Base-by-base conservation (phyloP, 2,888 invertebrate genomes). In the Pollenia labialis region DNA sequence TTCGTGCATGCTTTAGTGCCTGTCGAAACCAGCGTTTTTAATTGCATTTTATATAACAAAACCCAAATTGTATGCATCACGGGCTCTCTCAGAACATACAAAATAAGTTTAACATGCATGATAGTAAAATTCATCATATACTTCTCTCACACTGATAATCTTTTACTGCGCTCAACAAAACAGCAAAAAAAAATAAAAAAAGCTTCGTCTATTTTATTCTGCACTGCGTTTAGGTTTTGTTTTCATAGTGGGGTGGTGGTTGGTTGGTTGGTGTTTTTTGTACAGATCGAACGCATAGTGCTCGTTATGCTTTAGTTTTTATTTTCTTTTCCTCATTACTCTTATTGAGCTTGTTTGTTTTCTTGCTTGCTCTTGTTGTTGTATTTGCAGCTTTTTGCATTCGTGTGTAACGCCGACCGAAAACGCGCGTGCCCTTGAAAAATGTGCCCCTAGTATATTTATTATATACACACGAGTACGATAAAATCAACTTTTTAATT, bases 361-460 rank as follows among this genome's bases (percentile, higher is more conserved):
- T 44, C 48, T 40, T 48, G 10, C 14, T 23, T 64, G 16, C 18
- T 71, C 3, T 42, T 58, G 14, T 68, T 23, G 46, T 56, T 58
- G 50, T 58, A 40, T 64, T 68, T 62, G 46, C 48, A 52, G 32
- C 12, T 44, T 44, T 72, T 66, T 64, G 75, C 50, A 64, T 71
- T 75, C 62, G 74, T 79, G 56, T 81, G 69, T 46, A 77, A 68
- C 23, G 50, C 32, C 52, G 72, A 84, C 50, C 50, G 69, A 82
- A 77, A 84, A 84, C 44, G 69, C 84, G 87, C 81, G 84, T 87
- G 87, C 87, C 87, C 87, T 87, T 87, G 87, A 84, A 87, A 84
- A 81, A 68, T 84, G 64, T 84, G 81, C 87, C 84, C 87, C 84
- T 64, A 71, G 76, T 72, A 62, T 69, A 62, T 80, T 71, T 81